Conservation (phyloP, 1,140 invertebrate species). For the Mamestra configurata region DNA sequence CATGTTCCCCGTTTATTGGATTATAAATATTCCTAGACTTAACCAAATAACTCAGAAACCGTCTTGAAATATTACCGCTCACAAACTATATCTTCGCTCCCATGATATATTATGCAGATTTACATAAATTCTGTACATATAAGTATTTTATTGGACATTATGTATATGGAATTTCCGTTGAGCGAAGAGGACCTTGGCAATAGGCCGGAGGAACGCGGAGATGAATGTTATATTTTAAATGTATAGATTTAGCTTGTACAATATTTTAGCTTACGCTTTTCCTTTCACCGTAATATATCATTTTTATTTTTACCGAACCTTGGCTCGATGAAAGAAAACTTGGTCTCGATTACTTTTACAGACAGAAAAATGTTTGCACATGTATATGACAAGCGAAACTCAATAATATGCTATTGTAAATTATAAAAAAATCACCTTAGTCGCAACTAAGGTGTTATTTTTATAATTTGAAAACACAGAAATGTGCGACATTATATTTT, state of each 20-base stretch:
- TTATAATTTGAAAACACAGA: too few relatives aligned
- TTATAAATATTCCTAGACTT: constrained; percentile 36
- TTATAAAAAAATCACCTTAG: too few relatives aligned
- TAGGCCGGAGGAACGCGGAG: not conserved
- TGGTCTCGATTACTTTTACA: not conserved
- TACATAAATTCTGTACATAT: constrained; percentile 30
- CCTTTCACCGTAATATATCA: constrained; percentile 6
- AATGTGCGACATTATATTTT: too few relatives aligned
- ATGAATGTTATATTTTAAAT: constrained; percentile 20
- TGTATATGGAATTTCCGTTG: constrained; percentile 7
- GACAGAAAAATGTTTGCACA: not conserved
- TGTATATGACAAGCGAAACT: not conserved
- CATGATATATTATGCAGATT: constrained; percentile 37
- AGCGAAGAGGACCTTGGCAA: not conserved
- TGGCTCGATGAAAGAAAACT: not conserved
- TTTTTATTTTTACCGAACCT: constrained; percentile 5
- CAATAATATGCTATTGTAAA: too few relatives aligned
- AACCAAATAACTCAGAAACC: constrained; percentile 32
- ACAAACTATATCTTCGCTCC: constrained; percentile 21
- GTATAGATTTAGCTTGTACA: constrained; percentile 18
- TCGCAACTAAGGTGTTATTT: too few relatives aligned
- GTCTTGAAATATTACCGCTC: constrained; percentile 33
- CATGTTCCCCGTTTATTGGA: constrained; percentile 9
- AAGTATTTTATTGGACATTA: constrained; percentile 30
- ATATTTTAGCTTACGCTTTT: constrained; percentile 20